These are phyloP conservation scores for Brachionus manjavacas DNA, from an alignment of 1,140 invertebrate genomes.

Conservation along the genomic window DNA sequence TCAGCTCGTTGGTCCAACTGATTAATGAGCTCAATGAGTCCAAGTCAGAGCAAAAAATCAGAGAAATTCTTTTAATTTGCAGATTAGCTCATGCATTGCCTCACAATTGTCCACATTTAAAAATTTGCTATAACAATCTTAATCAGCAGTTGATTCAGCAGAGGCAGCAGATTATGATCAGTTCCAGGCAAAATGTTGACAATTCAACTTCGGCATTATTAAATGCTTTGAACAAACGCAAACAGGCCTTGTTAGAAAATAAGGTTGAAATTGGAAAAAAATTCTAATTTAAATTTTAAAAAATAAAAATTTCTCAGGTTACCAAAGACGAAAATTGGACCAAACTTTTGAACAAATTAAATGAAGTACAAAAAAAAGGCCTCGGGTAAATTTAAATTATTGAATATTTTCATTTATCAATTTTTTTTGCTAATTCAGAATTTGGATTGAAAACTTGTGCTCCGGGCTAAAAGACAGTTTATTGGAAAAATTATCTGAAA, in stretches of 20 bases:
- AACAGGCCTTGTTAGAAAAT: background rate
- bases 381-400: background rate
- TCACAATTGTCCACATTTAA: conserved; percentile 30
- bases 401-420: background rate
- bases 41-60: background rate
- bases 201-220: conserved; percentile 10
- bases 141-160: conserved; percentile 27
- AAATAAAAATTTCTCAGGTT: background rate
- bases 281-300: background rate
- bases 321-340: conserved; percentile 21
- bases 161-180: background rate
- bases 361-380: background rate
- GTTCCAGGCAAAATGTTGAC: background rate
- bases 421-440: background rate
- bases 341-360: conserved; percentile 9
- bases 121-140: conserved; percentile 27
- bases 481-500: background rate
- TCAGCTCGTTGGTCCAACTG: background rate
- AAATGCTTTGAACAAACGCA: background rate
- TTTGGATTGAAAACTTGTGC: conserved; percentile 1
- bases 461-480: background rate
- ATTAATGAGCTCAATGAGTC: background rate
- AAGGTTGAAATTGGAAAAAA: background rate
- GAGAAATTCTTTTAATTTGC: conserved; percentile 14
- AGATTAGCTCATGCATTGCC: conserved; percentile 23